A percentile compares a stretch with the other conserved stretches of the same genome.
These are phyloP conservation scores for Lophotriccus pileatus DNA, from an alignment of 2,797 vertebrate genomes.

Conservation along the genomic window DNA sequence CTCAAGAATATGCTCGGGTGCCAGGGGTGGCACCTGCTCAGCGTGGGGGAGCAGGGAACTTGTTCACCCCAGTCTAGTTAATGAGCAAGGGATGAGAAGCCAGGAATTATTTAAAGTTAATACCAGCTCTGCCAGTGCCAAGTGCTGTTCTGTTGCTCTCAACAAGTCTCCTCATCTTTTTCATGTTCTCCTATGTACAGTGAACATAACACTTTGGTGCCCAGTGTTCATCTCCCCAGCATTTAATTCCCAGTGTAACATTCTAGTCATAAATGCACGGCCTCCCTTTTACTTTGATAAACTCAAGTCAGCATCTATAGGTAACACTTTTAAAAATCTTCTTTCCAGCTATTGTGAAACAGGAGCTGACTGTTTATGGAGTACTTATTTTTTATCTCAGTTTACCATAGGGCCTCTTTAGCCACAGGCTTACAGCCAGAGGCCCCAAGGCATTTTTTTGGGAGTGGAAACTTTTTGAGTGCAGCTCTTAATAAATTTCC, in stretches of 20 bases:
- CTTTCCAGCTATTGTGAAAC: slow-evolving; percentile 30
- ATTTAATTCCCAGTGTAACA: not conserved
- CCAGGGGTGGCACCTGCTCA: not conserved
- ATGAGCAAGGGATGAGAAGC: not conserved
- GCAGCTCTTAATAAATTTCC: slow-evolving; percentile 54
- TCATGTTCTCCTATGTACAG: not conserved
- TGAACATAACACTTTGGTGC: not conserved
- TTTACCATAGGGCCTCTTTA: slow-evolving; percentile 49
- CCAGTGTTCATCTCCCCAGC: not conserved
- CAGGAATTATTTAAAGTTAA: not conserved
- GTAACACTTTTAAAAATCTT: not conserved
- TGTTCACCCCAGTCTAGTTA: not conserved
- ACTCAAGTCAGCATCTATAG: not conserved
- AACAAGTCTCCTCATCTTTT: not conserved
- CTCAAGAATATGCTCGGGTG: not conserved
- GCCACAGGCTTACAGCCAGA: slow-evolving; percentile 33
- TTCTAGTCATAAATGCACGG: not conserved
- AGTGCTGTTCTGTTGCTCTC: not conserved
- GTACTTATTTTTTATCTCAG: slow-evolving; percentile 45
- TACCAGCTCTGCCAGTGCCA: not conserved
- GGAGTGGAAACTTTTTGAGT: slow-evolving; percentile 46
- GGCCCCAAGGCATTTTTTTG: slow-evolving; percentile 33
- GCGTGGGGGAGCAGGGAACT: not conserved
- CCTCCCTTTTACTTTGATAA: not conserved
- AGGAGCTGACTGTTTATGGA: slow-evolving; percentile 40